Evolutionary conservation across 2,888 invertebrate genomes (phyloP).

Genomic region (Athetis lepigone): DNA sequence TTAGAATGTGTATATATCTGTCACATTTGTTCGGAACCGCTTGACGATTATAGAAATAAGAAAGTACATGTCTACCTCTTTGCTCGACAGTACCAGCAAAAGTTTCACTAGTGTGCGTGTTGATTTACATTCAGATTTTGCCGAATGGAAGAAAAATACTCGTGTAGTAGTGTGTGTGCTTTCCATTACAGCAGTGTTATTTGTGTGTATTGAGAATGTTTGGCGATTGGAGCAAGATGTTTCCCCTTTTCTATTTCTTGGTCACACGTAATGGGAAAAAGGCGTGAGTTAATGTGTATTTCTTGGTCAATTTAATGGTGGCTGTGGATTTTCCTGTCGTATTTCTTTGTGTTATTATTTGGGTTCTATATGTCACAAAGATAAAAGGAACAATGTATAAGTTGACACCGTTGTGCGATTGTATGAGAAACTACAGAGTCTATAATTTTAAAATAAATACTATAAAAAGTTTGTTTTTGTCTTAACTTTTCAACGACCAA

Average conservation of each 20-base stretch:
- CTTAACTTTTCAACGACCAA: too few species aligned
- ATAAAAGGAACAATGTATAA: too few species aligned
- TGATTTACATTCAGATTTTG: conserved; percentile 48
- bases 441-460: too few species aligned
- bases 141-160: conserved; percentile 42
- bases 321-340: conserved; percentile 11
- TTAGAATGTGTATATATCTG: too few species aligned
- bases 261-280: not conserved
- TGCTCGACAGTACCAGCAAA: conserved; percentile 12
- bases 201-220: conserved; percentile 40
- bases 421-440: too few species aligned
- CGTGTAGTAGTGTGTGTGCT: conserved; percentile 25
- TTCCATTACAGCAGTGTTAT: conserved; percentile 40
- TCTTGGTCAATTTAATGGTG: conserved; percentile 2
- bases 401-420: too few species aligned
- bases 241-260: conserved; percentile 23
- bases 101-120: conserved; percentile 11
- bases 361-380: too few species aligned
- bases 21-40: too few species aligned
- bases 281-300: not conserved
- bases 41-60: not conserved
- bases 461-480: too few species aligned
- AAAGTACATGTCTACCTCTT: not conserved
- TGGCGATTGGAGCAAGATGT: conserved; percentile 22
- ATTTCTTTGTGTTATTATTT: too few species aligned